Percentiles rank a stretch among this genome's conserved stretches.
These are phyloP conservation scores for Chamaetylas fuelleborni DNA, from an alignment of 2,113 vertebrate genomes.

Conservation along the genomic window DNA sequence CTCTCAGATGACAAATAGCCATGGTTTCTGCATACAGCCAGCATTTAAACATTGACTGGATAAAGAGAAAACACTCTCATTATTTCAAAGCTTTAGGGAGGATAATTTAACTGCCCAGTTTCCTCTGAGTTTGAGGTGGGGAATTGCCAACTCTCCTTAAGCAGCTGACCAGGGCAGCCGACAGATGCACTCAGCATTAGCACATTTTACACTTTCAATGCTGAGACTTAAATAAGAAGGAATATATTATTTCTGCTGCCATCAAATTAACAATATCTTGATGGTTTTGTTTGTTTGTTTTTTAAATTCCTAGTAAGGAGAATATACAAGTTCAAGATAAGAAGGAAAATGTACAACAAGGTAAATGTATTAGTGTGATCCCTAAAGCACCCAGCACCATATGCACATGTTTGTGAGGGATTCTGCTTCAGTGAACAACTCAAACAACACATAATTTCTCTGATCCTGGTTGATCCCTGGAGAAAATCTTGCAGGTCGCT, in stretches of 20 bases:
- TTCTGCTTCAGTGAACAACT: conserved; percentile 5
- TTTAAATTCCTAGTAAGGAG: not conserved
- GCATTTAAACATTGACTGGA: not conserved
- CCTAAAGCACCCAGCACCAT: not conserved
- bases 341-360: not conserved
- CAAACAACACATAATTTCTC: conserved; percentile 13
- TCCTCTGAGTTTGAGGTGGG: not conserved
- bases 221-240: not conserved
- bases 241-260: not conserved
- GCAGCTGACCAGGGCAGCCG: not conserved
- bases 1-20: not conserved
- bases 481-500: conserved; percentile 52
- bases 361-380: not conserved
- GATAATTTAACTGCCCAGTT: not conserved
- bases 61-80: not conserved
- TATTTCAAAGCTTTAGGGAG: not conserved
- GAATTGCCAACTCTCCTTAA: not conserved
- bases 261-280: not conserved
- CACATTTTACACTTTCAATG: not conserved
- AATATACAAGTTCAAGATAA: not conserved
- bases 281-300: not conserved
- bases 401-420: not conserved
- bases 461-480: conserved; percentile 39
- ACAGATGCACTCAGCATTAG: not conserved
- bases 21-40: not conserved